phyloP scores from a whole-genome alignment of 2,113 vertebrate genomes.

The Parotia lawesii region DNA sequence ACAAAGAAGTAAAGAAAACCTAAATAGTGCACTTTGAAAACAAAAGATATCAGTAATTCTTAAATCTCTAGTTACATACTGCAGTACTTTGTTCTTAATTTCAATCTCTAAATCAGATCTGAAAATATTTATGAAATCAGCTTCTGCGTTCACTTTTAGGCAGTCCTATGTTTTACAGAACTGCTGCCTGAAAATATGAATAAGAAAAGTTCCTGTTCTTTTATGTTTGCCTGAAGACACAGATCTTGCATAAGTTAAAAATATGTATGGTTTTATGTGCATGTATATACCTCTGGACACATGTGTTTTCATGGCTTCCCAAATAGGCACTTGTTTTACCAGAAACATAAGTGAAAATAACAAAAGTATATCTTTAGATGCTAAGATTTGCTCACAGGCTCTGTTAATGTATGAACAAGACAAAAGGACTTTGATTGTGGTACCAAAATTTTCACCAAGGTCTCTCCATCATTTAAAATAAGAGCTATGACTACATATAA shows the following conservation, averaged over 20 bases:
- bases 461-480: not conserved
- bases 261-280: not conserved
- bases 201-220: not conserved
- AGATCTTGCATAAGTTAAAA: not conserved
- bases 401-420: accelerated
- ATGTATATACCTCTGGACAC: not conserved
- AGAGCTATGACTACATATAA: not conserved
- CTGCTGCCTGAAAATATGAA: not conserved
- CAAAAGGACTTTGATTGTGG: not conserved
- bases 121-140: conserved; percentile 47
- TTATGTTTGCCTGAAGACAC: not conserved
- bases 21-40: not conserved
- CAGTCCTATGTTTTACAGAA: not conserved
- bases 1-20: conserved; percentile 43
- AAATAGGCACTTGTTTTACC: not conserved
- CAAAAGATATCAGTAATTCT: conserved; percentile 27
- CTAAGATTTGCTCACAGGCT: not conserved
- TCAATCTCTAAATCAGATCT: conserved; percentile 51
- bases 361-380: not conserved
- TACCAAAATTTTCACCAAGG: not conserved
- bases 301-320: not conserved
- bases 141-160: conserved; percentile 1
- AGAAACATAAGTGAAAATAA: not conserved
- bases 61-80: conserved; percentile 27
- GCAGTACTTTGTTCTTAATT: conserved; percentile 26